Evolutionary conservation across 2,797 vertebrate species (phyloP).

Genomic region (Argya squamiceps): DNA sequence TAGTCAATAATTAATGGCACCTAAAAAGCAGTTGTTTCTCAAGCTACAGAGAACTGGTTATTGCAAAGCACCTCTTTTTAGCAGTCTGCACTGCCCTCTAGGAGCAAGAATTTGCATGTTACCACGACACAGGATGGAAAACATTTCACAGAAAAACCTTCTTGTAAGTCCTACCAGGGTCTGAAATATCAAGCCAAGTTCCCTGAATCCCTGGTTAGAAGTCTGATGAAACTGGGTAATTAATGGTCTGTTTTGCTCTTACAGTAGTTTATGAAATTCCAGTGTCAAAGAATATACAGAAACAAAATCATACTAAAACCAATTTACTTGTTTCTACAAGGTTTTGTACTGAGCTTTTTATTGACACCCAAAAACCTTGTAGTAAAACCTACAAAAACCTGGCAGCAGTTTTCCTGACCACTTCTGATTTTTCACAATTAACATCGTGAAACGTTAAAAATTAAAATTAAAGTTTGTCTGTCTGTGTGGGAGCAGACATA

Average conservation of each 20-base stretch:
- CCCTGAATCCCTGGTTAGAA: not conserved
- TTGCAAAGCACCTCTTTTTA: not conserved
- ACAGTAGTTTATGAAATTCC: not conserved
- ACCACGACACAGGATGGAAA: not conserved
- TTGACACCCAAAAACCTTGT: not conserved
- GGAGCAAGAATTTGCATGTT: not conserved
- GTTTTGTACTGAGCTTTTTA: not conserved
- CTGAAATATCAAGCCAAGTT: not conserved
- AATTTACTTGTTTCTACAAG: not conserved
- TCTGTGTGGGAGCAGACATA: not conserved
- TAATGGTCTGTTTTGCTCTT: not conserved
- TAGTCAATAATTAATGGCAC: not conserved
- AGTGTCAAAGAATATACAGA: not conserved
- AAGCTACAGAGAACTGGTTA: not conserved
- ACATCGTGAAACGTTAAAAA: no score
- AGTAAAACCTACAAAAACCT: not conserved
- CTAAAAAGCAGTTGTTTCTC: not conserved
- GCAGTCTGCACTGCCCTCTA: not conserved
- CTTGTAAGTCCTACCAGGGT: rapidly evolving
- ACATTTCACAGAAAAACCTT: not conserved
- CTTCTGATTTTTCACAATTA: not conserved
- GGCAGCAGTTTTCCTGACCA: not conserved
- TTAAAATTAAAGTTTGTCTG: no score
- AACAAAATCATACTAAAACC: not conserved
- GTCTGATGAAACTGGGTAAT: not conserved